Base-by-base conservation (phyloP, 1,140 invertebrate genomes). In the Scaptodrosophila lebanonensis region DNA sequence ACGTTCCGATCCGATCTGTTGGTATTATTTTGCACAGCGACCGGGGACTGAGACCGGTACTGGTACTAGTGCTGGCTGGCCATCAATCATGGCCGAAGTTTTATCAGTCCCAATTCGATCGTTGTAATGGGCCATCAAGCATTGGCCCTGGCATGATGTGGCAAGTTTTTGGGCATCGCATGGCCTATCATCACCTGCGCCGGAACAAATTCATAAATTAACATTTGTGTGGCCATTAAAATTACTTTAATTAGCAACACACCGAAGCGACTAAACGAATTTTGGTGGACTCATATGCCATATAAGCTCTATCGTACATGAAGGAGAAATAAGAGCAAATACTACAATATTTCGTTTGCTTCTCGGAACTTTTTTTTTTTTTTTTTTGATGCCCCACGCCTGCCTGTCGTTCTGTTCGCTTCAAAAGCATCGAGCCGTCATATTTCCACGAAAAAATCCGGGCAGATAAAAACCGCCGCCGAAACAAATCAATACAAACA, bases 181-280 rank as follows among this genome's bases (percentile, higher is more conserved):
- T 29, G 32, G 35, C 47, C 61, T 50, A 57, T 64, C 62, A 45
- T 30, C 62, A 60, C 38, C 33, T 49, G 16, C 11, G 13, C 45
- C 66, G 62, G 40, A 70, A 71, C 72, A 54, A 76, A 76, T 77
- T 56, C 62, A 58, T 64, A 54, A 70, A 63, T 66, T 62, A 63
- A 51, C 39, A 76, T 66, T 47, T 43, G 12, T 56, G 35, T 60
- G 35, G 48, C 30, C n/a, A 44, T 44, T 13, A 53, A 66, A 60
- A 33, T 27, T 57, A 38, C 40, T 79, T 72, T 72, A 76, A 76
- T 76, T 76, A 76, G 72, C 57, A 52, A 43, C 65, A 52, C 22
- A 52, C 25, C 16, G 15, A 18, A 36, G 32, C 8, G 8, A 25
- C 22, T 25, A 25, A 4, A 25, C 8, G 8, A 4, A 25, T 25